Percentiles rank a stretch among this genome's conserved stretches.
phyloP scores from a whole-genome alignment of 2,888 invertebrate species.

The Penaeus monodon region DNA sequence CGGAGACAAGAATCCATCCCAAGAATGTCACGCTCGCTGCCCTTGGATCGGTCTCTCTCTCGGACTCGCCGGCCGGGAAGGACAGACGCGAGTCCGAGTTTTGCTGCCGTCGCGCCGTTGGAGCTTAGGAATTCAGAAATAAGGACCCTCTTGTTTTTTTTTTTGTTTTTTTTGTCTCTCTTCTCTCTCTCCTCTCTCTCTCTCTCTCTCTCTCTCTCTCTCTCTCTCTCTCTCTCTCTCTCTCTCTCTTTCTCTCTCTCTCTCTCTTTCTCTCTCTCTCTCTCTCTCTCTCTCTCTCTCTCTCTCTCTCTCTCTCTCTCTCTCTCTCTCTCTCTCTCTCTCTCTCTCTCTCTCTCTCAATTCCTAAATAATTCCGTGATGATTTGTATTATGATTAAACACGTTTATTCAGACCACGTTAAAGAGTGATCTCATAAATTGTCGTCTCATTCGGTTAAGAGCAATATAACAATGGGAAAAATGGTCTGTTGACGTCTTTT shows the following conservation, averaged over 20 bases:
- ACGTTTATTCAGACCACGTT: no score
- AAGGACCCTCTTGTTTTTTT: background rate
- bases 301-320: no score
- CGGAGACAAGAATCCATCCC: no score
- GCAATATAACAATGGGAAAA: background rate
- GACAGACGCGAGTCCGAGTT: background rate
- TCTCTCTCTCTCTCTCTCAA: no score
- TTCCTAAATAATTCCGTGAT: no score
- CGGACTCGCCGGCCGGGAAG: background rate
- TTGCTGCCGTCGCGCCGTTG: background rate
- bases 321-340: no score
- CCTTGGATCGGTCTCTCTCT: conserved; percentile 14
- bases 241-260: background rate
- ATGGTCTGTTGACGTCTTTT: background rate
- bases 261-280: background rate
- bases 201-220: conserved; percentile 21
- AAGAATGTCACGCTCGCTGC: conserved; percentile 5
- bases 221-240: conserved; percentile 4
- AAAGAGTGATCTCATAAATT: no score
- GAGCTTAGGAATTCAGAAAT: background rate
- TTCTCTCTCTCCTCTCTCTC: conserved; percentile 34
- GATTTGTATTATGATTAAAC: no score
- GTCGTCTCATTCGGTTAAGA: no score
- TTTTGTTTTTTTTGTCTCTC: conserved; percentile 10
- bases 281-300: no score